These are phyloP conservation scores for Catalaphyllia jardinei DNA, from an alignment of 64 coral and sea anemone species.

Conservation along the genomic window DNA sequence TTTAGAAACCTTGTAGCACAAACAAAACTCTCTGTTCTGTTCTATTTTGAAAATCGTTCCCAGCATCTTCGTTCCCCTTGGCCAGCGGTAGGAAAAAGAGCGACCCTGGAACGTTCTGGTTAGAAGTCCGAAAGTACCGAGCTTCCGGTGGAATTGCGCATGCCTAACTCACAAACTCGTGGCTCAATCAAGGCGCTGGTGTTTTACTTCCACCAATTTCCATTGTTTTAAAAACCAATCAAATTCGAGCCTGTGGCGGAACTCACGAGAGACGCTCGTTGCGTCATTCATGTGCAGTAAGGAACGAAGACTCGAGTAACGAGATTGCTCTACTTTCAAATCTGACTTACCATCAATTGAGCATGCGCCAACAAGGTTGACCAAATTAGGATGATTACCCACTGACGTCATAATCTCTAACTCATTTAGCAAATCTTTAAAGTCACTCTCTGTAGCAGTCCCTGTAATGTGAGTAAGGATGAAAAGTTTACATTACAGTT, in stretches of 20 bases:
- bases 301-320: no score
- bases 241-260: no score
- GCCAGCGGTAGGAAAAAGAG: not conserved
- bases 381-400: constrained; percentile 67
- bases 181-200: no score
- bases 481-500: not conserved
- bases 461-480: constrained; percentile 13
- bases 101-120: not conserved
- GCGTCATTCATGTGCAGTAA: not conserved
- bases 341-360: constrained; percentile 43
- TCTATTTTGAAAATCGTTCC: not conserved
- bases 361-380: constrained; percentile 78
- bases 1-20: no score
- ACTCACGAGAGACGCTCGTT: no score
- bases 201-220: no score
- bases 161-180: no score
- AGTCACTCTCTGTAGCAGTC: constrained; percentile 76
- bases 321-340: not conserved
- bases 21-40: no score
- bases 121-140: not conserved
- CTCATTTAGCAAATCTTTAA: constrained; percentile 80
- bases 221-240: no score
- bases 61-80: not conserved
- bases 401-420: constrained; percentile 66
- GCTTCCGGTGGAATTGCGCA: no score